Conservation (phyloP, 2,113 vertebrate genomes). For the Misgurnus mizolepis region DNA sequence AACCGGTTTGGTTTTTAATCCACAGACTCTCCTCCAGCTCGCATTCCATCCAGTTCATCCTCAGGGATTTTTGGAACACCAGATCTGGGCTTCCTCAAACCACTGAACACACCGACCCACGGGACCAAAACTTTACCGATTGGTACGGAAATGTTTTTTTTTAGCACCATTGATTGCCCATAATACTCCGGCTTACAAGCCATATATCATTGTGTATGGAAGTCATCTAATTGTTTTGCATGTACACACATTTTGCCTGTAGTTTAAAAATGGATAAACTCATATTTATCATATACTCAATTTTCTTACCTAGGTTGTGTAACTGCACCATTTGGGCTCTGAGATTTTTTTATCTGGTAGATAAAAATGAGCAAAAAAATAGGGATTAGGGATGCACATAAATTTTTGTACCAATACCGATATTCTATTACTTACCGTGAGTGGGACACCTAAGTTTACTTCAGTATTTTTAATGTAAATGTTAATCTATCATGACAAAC, state of each 20-base stretch:
- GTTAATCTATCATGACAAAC: too few relatives aligned
- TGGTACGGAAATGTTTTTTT: conserved; percentile 72
- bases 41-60: conserved; percentile 77
- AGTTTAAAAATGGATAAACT: too few relatives aligned
- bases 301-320: neutral
- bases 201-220: neutral
- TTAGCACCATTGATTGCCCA: conserved; percentile 1
- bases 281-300: too few relatives aligned
- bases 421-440: too few relatives aligned
- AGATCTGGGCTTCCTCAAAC: conserved; percentile 85
- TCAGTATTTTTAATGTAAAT: too few relatives aligned
- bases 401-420: too few relatives aligned
- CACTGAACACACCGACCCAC: conserved; percentile 81
- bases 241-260: neutral
- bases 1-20: conserved; percentile 28
- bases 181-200: neutral
- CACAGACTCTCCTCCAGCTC: conserved; percentile 85
- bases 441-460: too few relatives aligned
- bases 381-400: too few relatives aligned
- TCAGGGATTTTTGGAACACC: conserved; percentile 84
- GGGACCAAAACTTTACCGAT: conserved; percentile 85
- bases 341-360: too few relatives aligned
- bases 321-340: too few relatives aligned
- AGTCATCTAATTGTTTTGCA: neutral
- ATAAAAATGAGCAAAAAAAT: too few relatives aligned